Evolutionary conservation across 2,888 invertebrate species (phyloP).

Genomic region (Chrysotoxum bicinctum): DNA sequence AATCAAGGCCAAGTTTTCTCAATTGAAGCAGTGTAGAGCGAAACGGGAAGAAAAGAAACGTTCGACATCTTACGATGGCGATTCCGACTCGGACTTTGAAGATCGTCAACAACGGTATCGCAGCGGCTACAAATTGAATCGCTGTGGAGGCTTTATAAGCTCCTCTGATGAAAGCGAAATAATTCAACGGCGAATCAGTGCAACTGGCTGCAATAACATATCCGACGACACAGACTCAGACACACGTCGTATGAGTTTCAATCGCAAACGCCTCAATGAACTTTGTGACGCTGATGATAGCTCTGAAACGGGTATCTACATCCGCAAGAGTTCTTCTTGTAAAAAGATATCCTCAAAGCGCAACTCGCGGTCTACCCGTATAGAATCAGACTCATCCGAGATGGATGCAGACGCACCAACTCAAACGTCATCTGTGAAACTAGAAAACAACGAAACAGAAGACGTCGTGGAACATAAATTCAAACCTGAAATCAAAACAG

Average conservation of each 20-base stretch:
- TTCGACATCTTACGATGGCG: conserved; percentile 93
- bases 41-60: conserved; percentile 94
- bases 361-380: conserved; percentile 86
- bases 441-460: conserved; percentile 72
- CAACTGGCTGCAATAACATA: conserved; percentile 76
- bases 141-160: conserved; percentile 81
- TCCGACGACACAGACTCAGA: conserved; percentile 81
- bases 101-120: conserved; percentile 77
- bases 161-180: conserved; percentile 82
- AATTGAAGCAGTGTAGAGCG: conserved; percentile 92
- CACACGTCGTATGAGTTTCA: conserved; percentile 82
- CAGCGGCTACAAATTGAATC: conserved; percentile 73
- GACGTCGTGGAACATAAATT: conserved; percentile 78
- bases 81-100: conserved; percentile 87
- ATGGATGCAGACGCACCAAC: conserved; percentile 75
- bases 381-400: conserved; percentile 90
- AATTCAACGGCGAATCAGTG: conserved; percentile 66
- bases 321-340: conserved; percentile 80
- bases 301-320: conserved; percentile 78
- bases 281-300: conserved; percentile 81
- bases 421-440: conserved; percentile 21
- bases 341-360: conserved; percentile 85
- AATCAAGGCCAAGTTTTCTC: conserved; percentile 94
- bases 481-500: conserved; percentile 85
- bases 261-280: conserved; percentile 82